Percentiles rank a stretch among this genome's conserved stretches.
These are phyloP conservation scores for Hirtodrosophila histrioides DNA, from an alignment of 2,888 invertebrate genomes.

Conservation along the genomic window DNA sequence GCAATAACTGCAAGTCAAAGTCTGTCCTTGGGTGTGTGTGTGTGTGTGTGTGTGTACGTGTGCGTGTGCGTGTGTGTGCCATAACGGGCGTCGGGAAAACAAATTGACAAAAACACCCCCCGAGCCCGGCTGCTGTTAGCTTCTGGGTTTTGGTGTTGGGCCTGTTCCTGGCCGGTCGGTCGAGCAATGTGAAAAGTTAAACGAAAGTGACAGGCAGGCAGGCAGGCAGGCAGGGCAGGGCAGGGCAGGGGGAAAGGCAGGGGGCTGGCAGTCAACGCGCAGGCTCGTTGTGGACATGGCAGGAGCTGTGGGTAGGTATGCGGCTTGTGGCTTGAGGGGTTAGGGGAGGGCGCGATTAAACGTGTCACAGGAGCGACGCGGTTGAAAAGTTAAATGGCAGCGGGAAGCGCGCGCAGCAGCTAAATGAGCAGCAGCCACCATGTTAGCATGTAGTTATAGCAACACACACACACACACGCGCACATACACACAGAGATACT, in stretches of 20 bases:
- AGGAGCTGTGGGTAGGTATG: conserved; percentile 1
- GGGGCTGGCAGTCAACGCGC: conserved; percentile 37
- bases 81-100: conserved; percentile 76
- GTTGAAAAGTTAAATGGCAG: conserved; percentile 79
- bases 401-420: conserved; percentile 41
- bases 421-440: conserved; percentile 72
- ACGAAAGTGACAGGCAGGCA: conserved; percentile 77
- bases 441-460: conserved; percentile 72
- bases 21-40: conserved; percentile 40
- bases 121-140: conserved; percentile 11
- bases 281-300: conserved; percentile 50
- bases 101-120: conserved; percentile 76
- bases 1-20: conserved; percentile 48
- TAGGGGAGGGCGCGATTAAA: conserved; percentile 68
- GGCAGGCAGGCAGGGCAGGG: neutral
- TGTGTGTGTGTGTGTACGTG: conserved; percentile 7
- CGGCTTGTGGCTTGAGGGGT: neutral
- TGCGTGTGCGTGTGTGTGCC: conserved; percentile 51
- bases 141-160: conserved; percentile 55
- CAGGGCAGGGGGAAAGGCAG: conserved; percentile 9
- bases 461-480: conserved; percentile 2
- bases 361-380: conserved; percentile 74
- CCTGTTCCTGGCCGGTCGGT: conserved; percentile 14
- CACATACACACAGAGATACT: conserved; percentile 25
- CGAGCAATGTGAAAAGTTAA: conserved; percentile 68